These are phyloP conservation scores for Andrena haemorrhoa DNA, from an alignment of 2,888 invertebrate genomes.

Conservation along the genomic window DNA sequence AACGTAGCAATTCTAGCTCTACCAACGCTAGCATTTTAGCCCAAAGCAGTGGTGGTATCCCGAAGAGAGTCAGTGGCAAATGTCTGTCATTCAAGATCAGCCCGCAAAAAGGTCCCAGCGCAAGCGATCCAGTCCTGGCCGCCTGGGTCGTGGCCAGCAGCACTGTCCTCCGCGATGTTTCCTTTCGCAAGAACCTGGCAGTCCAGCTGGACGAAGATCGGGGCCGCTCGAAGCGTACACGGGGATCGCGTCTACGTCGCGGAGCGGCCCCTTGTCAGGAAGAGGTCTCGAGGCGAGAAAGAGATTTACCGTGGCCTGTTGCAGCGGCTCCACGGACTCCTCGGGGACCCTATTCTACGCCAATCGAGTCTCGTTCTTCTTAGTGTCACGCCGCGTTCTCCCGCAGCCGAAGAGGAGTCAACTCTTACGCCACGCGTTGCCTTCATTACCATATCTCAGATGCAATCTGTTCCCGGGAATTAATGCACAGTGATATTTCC, in stretches of 20 bases:
- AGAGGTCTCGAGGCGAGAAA: constrained; percentile 81
- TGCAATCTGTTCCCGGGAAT: constrained; percentile 83
- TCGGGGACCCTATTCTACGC: constrained; percentile 79
- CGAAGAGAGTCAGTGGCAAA: background rate
- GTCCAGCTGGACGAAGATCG: constrained; percentile 29
- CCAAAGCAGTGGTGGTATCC: background rate
- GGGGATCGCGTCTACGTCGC: constrained; percentile 64
- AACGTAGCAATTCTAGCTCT: background rate
- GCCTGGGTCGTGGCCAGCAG: background rate
- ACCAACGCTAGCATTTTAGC: background rate
- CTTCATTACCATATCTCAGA: constrained; percentile 84
- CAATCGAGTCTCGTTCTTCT: constrained; percentile 82
- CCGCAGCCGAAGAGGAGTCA: constrained; percentile 72
- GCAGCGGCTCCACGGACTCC: constrained; percentile 67
- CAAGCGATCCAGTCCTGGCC: background rate
- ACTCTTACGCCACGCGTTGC: constrained; percentile 82
- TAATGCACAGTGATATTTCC: constrained; percentile 82
- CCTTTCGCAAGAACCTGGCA: constrained; percentile 42
- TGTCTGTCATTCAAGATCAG: background rate
- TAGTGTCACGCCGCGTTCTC: constrained; percentile 80
- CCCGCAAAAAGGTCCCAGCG: background rate
- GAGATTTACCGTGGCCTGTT: constrained; percentile 80
- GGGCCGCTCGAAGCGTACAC: constrained; percentile 57
- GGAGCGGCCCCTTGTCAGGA: constrained; percentile 73
- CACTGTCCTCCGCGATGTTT: constrained; percentile 17